Evolutionary conservation across 2,113 vertebrate genomes (phyloP), one percentile per base, ranked within the genome.

Genomic region (Agelaius tricolor): DNA sequence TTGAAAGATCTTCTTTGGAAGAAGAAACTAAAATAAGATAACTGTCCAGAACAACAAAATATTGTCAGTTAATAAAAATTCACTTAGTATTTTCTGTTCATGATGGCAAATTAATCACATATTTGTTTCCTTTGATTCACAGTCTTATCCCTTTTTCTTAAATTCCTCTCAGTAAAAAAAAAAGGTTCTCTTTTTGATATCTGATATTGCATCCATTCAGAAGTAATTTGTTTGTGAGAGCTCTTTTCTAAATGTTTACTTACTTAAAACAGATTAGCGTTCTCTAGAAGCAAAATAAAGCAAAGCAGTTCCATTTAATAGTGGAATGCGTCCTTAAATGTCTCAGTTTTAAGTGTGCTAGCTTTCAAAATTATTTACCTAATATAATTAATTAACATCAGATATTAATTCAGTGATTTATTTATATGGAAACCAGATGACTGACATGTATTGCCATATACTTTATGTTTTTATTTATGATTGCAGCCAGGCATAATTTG

Each of bases 101-200:
- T 72, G 7, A 72, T 37, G 41, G 17, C 33, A 79, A 89, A 72
- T 28, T 14, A 59, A 24, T 90, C 33, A 71, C 39, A 37, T 84
- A 63, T 55, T 90, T 87, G 2, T 51, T 84, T 78, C 4, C 20
- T 91, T 89, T 79, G 41, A 82, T 59, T 17, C 9, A 9, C 7
- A 44, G 6, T 12, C 21, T 63, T 67, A 59, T 10, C 7, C 24
- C 3, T 68, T 76, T 91, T 52, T 9, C 15, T 47, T 87, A 47
- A 26, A 46, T 71, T 51, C 3, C 1, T 49, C 52, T 66, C 5
- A 4, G 22, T 10, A 4, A 16, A 44, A 63, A 63, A 43, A 30
- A 49, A 6, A 3, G 0, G 0, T 37, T 66, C 2, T 17, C 8
- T 44, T 51, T 89, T 59, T 74, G 10, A 4, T 59, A 39, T 82